Percentiles rank a stretch among this genome's conserved stretches.
Evolutionary conservation across 1,140 invertebrate species (phyloP).

Genomic region (Drosophila nebulosa): DNA sequence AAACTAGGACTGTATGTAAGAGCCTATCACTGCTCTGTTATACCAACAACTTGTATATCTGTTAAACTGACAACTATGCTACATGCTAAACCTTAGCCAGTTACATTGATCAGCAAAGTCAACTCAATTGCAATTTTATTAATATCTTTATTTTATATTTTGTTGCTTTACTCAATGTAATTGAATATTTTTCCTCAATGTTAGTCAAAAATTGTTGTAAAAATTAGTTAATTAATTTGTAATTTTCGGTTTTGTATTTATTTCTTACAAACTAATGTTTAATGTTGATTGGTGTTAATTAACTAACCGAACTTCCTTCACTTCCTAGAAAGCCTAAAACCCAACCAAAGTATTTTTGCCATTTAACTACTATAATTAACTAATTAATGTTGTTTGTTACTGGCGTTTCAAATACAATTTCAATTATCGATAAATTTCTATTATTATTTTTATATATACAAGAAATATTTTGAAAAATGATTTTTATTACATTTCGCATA

Average conservation of each 20-base stretch:
- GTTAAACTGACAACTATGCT: not conserved
- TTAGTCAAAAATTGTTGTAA: conserved; percentile 42
- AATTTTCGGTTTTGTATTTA: not conserved
- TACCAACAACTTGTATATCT: not conserved
- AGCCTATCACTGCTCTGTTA: too few species aligned
- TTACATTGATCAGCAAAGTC: not conserved
- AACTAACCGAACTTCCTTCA: conserved; percentile 13
- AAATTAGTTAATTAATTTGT: conserved; percentile 30
- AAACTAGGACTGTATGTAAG: too few species aligned
- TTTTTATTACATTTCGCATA: conserved; percentile 36
- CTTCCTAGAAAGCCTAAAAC: not conserved
- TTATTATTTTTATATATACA: conserved; percentile 16
- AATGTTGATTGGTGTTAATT: conserved; percentile 46
- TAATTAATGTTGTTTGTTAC: conserved; percentile 51
- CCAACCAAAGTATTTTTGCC: not conserved
- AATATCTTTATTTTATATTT: conserved; percentile 21
- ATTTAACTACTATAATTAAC: not conserved
- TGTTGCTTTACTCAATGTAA: not conserved
- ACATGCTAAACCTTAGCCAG: not conserved
- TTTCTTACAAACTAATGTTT: conserved; percentile 25
- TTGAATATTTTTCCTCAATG: conserved; percentile 42
- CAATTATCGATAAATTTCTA: conserved; percentile 22
- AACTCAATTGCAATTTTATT: not conserved
- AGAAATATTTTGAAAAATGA: not conserved
- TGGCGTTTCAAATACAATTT: conserved; percentile 39